phyloP scores from a whole-genome alignment of 2,888 invertebrate genomes.

The Apodemia zela region DNA sequence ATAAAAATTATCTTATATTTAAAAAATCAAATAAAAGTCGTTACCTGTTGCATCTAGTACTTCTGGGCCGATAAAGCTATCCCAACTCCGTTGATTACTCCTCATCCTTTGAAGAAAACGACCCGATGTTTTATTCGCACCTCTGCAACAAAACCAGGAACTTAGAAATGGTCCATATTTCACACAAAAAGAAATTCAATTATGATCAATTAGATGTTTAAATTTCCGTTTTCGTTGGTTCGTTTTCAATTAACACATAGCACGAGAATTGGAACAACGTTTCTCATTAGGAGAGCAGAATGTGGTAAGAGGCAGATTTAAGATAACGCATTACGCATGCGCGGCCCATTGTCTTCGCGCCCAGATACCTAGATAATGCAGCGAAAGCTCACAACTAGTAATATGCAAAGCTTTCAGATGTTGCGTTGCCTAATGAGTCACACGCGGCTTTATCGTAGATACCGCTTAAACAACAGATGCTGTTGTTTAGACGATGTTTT shows the following conservation, averaged over 20 bases:
- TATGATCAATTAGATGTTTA: conserved; percentile 51
- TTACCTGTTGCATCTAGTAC: conserved; percentile 66
- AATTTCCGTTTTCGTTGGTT: conserved; percentile 42
- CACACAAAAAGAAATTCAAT: conserved; percentile 40
- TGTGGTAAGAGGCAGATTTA: conserved; percentile 70
- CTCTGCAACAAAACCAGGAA: conserved; percentile 50
- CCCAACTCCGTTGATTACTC: conserved; percentile 70
- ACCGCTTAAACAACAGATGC: conserved; percentile 1
- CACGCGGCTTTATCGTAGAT: conserved; percentile 12
- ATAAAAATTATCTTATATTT: no score
- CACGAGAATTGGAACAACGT: conserved; percentile 59
- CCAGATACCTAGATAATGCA: conserved; percentile 57
- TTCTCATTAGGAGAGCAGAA: conserved; percentile 73
- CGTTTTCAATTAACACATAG: conserved; percentile 62
- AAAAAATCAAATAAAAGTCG: conserved; percentile 16
- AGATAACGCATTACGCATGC: conserved; percentile 79
- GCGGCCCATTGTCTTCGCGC: conserved; percentile 70
- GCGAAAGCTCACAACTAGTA: conserved; percentile 54
- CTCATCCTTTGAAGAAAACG: conserved; percentile 68
- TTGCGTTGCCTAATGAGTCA: conserved; percentile 48
- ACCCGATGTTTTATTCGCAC: conserved; percentile 32
- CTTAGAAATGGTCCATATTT: conserved; percentile 22
- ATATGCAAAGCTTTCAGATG: conserved; percentile 52
- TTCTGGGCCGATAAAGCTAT: conserved; percentile 60
- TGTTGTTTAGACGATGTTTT: background rate